These are phyloP conservation scores for Cranoglanis bouderius DNA, from an alignment of 2,113 vertebrate genomes.

Conservation along the genomic window DNA sequence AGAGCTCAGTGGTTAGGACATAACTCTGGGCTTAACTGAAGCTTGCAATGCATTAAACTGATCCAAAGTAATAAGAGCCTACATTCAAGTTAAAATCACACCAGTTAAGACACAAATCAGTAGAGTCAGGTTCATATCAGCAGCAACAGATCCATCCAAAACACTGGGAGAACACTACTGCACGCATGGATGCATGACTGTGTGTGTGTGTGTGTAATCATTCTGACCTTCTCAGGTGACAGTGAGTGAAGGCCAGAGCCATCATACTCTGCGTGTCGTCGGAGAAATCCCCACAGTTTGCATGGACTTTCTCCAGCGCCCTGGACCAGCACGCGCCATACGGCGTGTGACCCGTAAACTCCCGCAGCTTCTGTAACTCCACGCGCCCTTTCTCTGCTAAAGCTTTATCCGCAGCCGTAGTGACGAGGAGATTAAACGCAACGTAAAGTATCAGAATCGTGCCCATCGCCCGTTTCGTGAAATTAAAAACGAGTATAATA, in stretches of 20 bases:
- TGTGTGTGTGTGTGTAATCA: not conserved
- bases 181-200: not conserved
- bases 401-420: not conserved
- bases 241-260: constrained; percentile 71
- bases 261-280: constrained; percentile 71
- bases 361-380: constrained; percentile 60
- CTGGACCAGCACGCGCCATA: constrained; percentile 73
- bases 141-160: not conserved
- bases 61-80: not conserved
- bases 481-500: not conserved
- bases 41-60: not conserved
- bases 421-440: not conserved
- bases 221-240: constrained; percentile 74
- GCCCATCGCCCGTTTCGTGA: not conserved
- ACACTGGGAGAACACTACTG: not conserved
- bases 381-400: constrained; percentile 48
- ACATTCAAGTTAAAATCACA: not conserved
- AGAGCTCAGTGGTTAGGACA: not conserved
- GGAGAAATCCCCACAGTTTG: constrained; percentile 67
- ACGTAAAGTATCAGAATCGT: not conserved
- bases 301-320: constrained; percentile 65
- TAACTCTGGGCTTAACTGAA: not conserved
- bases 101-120: not conserved
- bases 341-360: constrained; percentile 57
- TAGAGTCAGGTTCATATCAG: not conserved